A percentile compares a stretch with the other conserved stretches of the same genome.
Evolutionary conservation across 2,888 invertebrate genomes (phyloP).

Genomic region (Epinotia demarniana): DNA sequence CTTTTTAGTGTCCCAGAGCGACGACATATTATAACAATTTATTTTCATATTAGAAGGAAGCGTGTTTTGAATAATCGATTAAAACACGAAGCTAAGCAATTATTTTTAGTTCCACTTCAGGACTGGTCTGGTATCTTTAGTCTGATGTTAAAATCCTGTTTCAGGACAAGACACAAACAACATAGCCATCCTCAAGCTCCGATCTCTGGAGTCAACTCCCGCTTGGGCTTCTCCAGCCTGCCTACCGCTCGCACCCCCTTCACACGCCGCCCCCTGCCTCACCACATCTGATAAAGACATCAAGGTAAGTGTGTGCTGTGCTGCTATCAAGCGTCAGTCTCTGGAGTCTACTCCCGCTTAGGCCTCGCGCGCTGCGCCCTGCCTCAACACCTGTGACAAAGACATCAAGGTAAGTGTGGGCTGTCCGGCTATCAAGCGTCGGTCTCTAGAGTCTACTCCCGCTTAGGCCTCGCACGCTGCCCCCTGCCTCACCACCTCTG

Average conservation of each 20-base stretch:
- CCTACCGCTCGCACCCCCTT: conserved; percentile 12
- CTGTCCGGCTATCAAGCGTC: conserved; percentile 12
- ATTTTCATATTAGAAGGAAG: too few species aligned
- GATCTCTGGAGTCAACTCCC: background rate
- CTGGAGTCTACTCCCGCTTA: conserved; percentile 5
- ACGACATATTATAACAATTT: too few species aligned
- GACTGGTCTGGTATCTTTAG: too few species aligned
- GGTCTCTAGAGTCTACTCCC: background rate
- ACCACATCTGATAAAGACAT: conserved; percentile 38
- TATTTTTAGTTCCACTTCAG: too few species aligned
- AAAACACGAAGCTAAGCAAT: too few species aligned
- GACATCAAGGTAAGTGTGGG: conserved; percentile 41
- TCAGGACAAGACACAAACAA: conserved; percentile 45
- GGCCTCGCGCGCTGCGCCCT: conserved; percentile 39
- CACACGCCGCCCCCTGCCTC: conserved; percentile 41
- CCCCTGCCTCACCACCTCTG: conserved; percentile 44
- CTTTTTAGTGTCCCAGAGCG: too few species aligned
- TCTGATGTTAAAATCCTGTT: conserved; percentile 12
- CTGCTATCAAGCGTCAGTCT: conserved; percentile 17
- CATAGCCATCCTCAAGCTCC: conserved; percentile 45
- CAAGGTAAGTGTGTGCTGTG: conserved; percentile 37
- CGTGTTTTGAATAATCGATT: too few species aligned
- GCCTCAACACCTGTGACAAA: conserved; percentile 40
- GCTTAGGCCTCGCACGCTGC: conserved; percentile 35
- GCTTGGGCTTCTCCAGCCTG: conserved; percentile 44